Base-by-base conservation (phyloP, 2,888 invertebrate species). In the Charanyca ferruginea region DNA sequence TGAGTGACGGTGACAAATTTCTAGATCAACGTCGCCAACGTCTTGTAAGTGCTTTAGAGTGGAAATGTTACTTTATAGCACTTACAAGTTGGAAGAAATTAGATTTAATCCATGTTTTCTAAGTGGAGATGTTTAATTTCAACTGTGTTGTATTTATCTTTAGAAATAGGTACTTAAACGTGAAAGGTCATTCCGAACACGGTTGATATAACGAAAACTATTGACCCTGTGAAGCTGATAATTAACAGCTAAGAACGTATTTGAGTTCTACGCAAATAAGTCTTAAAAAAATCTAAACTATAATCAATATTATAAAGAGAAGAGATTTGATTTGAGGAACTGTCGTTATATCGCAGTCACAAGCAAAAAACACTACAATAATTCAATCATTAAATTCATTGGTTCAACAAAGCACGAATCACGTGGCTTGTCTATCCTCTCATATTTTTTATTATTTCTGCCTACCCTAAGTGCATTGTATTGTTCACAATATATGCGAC, bases 401-500 rank as follows among this genome's bases (percentile, higher is more conserved):
- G 47, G 32, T 22, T 18, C 23, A 58, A 77, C 66, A 74, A 79
- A 53, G 47, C 64, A 18, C 22, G 42, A 78, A 79, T 80, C 79
- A 70, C 22, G 18, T 5, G 28, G 66, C 48, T 65, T 67, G 81
- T 75, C 62, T 75, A 57, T 58, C 55, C 79, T 64, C 62, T 74
- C 68, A 58, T 70, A 52, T 72, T 77, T 77, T n/a, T 72, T 78
- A 79, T 80, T 75, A 75, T 72, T 32, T 47, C 49, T 64, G 32
- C 38, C 57, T 52, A 71, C 74, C 69, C 75, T 49, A 32, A 67
- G 57, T 54, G 61, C 32, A 23, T n/a, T 47, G 60, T 51, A 75
- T 79, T 73, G 60, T 64, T 61, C 60, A 45, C 51, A 71, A 32
- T 32, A 32, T 78, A 52, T 67, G 75, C 72, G 73, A 62, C 60